Evolutionary conservation across 2,888 invertebrate genomes (phyloP), one percentile per base, ranked within the genome.

Genomic region (Podabrus alpinus): DNA sequence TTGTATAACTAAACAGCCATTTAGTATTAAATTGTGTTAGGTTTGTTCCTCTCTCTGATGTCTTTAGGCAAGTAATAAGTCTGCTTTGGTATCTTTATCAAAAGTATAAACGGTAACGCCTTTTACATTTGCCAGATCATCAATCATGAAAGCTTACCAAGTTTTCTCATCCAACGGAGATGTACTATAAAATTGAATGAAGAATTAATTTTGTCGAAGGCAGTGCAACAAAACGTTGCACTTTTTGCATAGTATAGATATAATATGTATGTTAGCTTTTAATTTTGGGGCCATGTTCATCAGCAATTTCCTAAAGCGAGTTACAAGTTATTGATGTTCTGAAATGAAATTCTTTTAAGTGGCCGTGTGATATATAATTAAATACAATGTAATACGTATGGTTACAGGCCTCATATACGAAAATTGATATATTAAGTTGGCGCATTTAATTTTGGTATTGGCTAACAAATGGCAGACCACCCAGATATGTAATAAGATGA

Each of bases 351-450:
- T 71, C 73, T 71, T 76, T 76, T 77, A 77, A 72, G 73, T 76
- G 72, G 69, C 73, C 74, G 73, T 77, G 80, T 78, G 79, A 79
- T 80, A 73, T 80, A 80, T 81, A 80, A 82, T 82, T 82, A 82
- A 81, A 81, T 77, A 79, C 79, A 77, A 74, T 77, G 80, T 81
- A 81, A 81, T 82, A 80, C 77, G 78, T 79, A 80, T 75, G 78
- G 75, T 79, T 80, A 81, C 78, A 75, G 80, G 79, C 77, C 77
- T 79, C 79, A 77, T 78, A 79, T 78, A 79, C 77, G 81, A 81
- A 82, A 82, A 82, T 82, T 81, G 81, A 82, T 81, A 80, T 82
- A 81, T 82, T 81, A 82, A 81, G 80, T 80, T 81, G 79, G 78
- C 80, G 79, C 78, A 78, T 81, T 81, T 79, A 81, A 81, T 82